Evolutionary conservation across 2,888 invertebrate genomes (phyloP).

Genomic region (Salticus scenicus): DNA sequence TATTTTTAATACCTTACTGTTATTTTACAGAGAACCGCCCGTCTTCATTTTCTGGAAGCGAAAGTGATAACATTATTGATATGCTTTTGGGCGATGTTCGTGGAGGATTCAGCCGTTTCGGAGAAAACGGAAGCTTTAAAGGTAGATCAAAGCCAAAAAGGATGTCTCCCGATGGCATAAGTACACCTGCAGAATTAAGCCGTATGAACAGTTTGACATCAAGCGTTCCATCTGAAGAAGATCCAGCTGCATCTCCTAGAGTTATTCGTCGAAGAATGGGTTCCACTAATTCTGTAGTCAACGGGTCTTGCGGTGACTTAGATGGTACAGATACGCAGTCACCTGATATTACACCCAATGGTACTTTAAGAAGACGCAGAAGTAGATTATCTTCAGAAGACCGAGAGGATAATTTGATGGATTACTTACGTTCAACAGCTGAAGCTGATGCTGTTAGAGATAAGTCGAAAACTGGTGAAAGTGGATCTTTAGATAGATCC

Average conservation of each 20-base stretch:
- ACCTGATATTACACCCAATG: slow-evolving; percentile 89
- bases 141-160: slow-evolving; percentile 72
- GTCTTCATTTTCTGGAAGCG: slow-evolving; percentile 50
- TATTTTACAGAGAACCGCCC: slow-evolving; percentile 47
- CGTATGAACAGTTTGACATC: slow-evolving; percentile 70
- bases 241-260: slow-evolving; percentile 82
- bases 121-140: slow-evolving; percentile 46
- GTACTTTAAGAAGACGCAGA: slow-evolving; percentile 85
- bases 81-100: slow-evolving; percentile 85
- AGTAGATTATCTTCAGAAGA: slow-evolving; percentile 88
- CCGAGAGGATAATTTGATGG: slow-evolving; percentile 85
- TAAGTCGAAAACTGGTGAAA: slow-evolving; percentile 80
- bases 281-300: slow-evolving; percentile 75
- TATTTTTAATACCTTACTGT: no score
- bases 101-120: slow-evolving; percentile 76
- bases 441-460: slow-evolving; percentile 78
- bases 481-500: slow-evolving; percentile 84
- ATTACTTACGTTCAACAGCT: slow-evolving; percentile 70
- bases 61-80: slow-evolving; percentile 81
- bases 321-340: slow-evolving; percentile 70
- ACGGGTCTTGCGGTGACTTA: slow-evolving; percentile 55
- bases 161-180: slow-evolving; percentile 68
- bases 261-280: slow-evolving; percentile 82
- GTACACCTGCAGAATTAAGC: slow-evolving; percentile 37
- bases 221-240: slow-evolving; percentile 80